Percentiles rank a stretch among this genome's conserved stretches.
phyloP scores from a whole-genome alignment of 1,140 invertebrate species.

The Scaptomyza graminum region DNA sequence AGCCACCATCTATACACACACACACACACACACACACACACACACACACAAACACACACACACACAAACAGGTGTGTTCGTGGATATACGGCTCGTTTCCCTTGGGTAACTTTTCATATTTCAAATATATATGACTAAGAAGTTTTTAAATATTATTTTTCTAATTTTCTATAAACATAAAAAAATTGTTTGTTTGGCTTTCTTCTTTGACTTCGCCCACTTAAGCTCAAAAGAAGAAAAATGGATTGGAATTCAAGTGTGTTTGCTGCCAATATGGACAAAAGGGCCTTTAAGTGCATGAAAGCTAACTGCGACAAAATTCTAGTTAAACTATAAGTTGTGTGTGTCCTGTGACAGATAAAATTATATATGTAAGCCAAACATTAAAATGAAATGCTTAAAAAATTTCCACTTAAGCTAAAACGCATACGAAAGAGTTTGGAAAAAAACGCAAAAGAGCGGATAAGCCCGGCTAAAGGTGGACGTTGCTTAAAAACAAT shows the following conservation, averaged over 20 bases:
- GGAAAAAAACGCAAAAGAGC: neutral
- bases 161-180: slow-evolving; percentile 56
- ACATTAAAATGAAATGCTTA: too few relatives aligned
- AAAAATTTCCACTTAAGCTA: too few relatives aligned
- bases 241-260: neutral
- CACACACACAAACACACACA: neutral
- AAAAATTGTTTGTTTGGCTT: slow-evolving; percentile 34
- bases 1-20: slow-evolving; percentile 31
- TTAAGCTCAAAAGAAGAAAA: slow-evolving; percentile 27
- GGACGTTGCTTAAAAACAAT: neutral
- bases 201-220: slow-evolving; percentile 12
- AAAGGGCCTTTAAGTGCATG: slow-evolving; percentile 51
- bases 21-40: neutral
- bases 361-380: too few relatives aligned
- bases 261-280: neutral
- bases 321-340: neutral
- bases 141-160: slow-evolving; percentile 79
- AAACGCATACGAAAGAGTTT: too few relatives aligned
- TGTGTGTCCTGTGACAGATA: neutral
- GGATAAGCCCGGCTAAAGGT: slow-evolving; percentile 1
- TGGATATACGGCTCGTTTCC: slow-evolving; percentile 58
- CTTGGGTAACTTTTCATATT: slow-evolving; percentile 79
- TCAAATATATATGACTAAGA: slow-evolving; percentile 79
- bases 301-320: slow-evolving; percentile 21
- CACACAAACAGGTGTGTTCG: slow-evolving; percentile 5